These are phyloP conservation scores for Pteronotus mesoamericanus DNA, from an alignment of 2,797 vertebrate species.

Conservation along the genomic window DNA sequence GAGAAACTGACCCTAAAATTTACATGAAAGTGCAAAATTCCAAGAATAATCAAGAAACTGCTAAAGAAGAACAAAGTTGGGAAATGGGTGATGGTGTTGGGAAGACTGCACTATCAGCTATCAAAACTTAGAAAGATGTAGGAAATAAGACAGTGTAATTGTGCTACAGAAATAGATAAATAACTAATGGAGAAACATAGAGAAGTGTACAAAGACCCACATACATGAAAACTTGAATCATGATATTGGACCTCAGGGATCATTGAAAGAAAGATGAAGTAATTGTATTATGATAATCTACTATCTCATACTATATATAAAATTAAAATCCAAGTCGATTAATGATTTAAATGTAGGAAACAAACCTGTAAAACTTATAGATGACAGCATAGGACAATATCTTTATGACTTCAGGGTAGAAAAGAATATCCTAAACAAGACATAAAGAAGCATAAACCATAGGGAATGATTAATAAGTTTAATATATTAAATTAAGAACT, in stretches of 20 bases:
- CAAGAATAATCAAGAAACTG: not conserved
- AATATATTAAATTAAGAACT: slow-evolving; percentile 2
- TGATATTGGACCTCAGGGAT: not conserved
- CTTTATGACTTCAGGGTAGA: not conserved
- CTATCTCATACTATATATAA: not conserved
- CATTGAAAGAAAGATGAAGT: not conserved
- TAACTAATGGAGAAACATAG: not conserved
- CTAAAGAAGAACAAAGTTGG: not conserved
- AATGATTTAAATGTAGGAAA: too few species aligned
- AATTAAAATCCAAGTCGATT: too few species aligned
- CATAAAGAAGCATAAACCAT: not conserved
- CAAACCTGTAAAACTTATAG: too few species aligned
- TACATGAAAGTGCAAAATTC: not conserved
- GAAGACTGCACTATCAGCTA: not conserved
- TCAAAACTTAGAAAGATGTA: not conserved
- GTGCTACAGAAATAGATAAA: not conserved
- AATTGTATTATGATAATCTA: not conserved
- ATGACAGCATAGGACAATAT: too few species aligned
- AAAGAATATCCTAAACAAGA: not conserved
- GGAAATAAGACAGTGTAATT: not conserved
- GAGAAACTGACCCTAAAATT: not conserved
- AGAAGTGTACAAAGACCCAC: not conserved
- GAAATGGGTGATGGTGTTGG: not conserved
- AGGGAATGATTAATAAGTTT: not conserved
- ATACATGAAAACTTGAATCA: not conserved